Evolutionary conservation across 2,888 invertebrate genomes (phyloP), one percentile per base, ranked within the genome.

Genomic region (Melinaea menophilus): DNA sequence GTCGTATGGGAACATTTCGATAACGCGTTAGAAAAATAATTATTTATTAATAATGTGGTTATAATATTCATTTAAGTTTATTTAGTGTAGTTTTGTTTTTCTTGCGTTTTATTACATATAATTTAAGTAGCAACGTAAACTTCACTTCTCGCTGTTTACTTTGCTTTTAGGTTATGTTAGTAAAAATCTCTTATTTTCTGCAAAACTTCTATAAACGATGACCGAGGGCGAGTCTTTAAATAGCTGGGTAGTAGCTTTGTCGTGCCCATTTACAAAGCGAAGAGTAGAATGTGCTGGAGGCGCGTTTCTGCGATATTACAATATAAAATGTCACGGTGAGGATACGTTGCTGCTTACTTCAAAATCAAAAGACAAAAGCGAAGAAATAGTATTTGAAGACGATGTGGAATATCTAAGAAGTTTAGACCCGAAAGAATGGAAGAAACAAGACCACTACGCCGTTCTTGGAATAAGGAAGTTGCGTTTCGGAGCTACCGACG

Each of bases 371-470:
- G 88, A 89, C 70, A 89, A 91, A 71, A 79, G 85, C 5, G 85
- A 88, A 64, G 90, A 90, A 75, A 81, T 87, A 22, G 79, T 84
- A 51, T 90, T 91, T 67, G 88, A 95, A 68, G 95, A 95, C 73
- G 95, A 97, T 84, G 93, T 97, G 7, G 93, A 94, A 63, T 97
- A 96, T 82, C 91, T 99, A 68, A 92, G 96, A 71, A 96, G 96
- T 66, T 90, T 99, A 70, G 97, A 99, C 87, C 99, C 99, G 2
- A 98, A 96, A 83, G 96, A 98, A 77, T 99, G 98, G 98, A 99
- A 98, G 91, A 94, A 96, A 75, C 99, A 99, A 88, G 99, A 99
- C 85, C 99, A 99, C 84, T 99, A 99, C 86, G 95, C 95, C 47
- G 98, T 99, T 13, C 90, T 99, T 66, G 99, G 99, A 59, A 92